Evolutionary conservation across 2,113 vertebrate species (phyloP).

Genomic region (Entelurus aequoreus): DNA sequence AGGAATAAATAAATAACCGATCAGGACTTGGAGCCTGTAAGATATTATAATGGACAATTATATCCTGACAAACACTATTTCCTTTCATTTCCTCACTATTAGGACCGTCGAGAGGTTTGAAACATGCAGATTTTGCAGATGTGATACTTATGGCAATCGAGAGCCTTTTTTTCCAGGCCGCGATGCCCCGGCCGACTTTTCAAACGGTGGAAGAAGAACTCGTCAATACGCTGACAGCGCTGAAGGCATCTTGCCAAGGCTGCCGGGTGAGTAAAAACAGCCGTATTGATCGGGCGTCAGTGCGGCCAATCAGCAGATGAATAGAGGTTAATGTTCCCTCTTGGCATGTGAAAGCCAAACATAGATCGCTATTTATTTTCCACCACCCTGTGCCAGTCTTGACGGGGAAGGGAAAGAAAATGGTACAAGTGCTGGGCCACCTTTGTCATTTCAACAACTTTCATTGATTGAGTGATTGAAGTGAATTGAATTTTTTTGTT

Average conservation of each 20-base stretch:
- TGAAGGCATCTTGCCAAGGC: constrained; percentile 2
- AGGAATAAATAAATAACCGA: neutral
- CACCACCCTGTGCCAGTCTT: neutral
- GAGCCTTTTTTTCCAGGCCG: neutral
- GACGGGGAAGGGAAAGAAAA: neutral
- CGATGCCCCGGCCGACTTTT: neutral
- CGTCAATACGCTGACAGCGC: neutral
- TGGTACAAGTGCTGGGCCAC: constrained; percentile 8
- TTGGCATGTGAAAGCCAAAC: constrained; percentile 3
- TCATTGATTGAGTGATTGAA: neutral
- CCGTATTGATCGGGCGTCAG: constrained; percentile 4
- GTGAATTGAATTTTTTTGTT: too few species aligned
- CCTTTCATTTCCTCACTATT: neutral
- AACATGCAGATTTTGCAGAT: neutral
- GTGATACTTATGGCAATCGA: neutral
- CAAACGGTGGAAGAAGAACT: neutral
- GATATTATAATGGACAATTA: neutral
- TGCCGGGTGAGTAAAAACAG: constrained; percentile 7
- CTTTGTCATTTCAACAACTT: neutral
- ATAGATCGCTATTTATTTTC: constrained; percentile 5
- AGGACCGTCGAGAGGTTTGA: neutral
- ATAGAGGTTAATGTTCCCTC: constrained; percentile 6
- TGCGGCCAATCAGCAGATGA: constrained; percentile 6
- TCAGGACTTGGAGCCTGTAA: neutral
- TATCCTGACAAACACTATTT: neutral